Base-by-base conservation (phyloP, 2,888 invertebrate species). In the Epinotia brunnichana region DNA sequence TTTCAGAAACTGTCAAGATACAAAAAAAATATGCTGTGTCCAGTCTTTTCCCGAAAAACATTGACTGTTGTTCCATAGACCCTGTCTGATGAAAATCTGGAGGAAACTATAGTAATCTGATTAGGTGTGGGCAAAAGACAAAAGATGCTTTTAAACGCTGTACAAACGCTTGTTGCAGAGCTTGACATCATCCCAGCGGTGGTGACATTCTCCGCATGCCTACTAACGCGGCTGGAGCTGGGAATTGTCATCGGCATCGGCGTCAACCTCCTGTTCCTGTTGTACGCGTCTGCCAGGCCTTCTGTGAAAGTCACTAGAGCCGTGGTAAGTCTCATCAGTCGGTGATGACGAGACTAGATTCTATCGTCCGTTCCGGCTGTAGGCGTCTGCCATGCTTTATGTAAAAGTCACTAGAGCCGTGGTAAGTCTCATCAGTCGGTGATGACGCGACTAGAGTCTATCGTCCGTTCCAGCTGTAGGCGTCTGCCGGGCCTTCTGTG, bases 221-320 rank as follows among this genome's bases (percentile, higher is more conserved):
- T 98, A 64, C 94, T 96, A 76, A 93, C 97, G 83, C 96, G 97
- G 74, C 93, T 98, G 81, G 97, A 98, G 94, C 95, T 96, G 80
- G 98, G 98, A 77, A 98, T 98, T 83, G 94, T 97, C 35, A 94
- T 96, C 78, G 98, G 98, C 60, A 95, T 98, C 78, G 95, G 95
- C 15, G 94, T 97, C 76, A 98, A 97, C 89, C 91, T 97, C 54
- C 81, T 97, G 74, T 97, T 97, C 84, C 95, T 98, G 80, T 92
- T 98, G 48, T 96, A 97, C 84, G 96, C 96, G 75, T 96, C 97
- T 74, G 97, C 98, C 1, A 90, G 97, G 75, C 98, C 98, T 2
- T 95, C 96, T 82, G 96, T 98, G 73, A 91, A 94, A 56, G 95
- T 97, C 75, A 95, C 96, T 81, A 94, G 94, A 77, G 93, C 95